These are phyloP conservation scores for Cataglyphis hispanica DNA, from an alignment of 1,140 invertebrate species.

Conservation along the genomic window DNA sequence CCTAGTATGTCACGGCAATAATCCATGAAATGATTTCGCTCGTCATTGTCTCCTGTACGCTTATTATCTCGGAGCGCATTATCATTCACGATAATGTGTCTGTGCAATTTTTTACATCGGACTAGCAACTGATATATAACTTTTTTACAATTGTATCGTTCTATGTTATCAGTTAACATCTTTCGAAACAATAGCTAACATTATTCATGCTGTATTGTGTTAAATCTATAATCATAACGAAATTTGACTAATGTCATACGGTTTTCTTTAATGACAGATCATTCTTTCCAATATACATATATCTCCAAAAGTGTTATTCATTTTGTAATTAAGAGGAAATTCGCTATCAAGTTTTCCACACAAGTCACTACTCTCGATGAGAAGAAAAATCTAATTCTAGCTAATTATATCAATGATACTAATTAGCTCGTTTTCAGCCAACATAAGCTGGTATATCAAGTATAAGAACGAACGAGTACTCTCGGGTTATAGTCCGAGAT, in stretches of 20 bases:
- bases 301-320: not conserved
- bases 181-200: not conserved
- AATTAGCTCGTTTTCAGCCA: not conserved
- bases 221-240: not conserved
- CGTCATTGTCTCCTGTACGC: constrained; percentile 49
- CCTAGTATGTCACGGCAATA: constrained; percentile 54
- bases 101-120: constrained; percentile 10
- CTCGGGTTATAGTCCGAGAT: not conserved
- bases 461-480: constrained; percentile 25
- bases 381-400: not conserved
- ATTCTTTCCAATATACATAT: not conserved
- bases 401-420: not conserved
- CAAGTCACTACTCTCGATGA: not conserved
- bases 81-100: constrained; percentile 47
- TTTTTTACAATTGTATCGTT: not conserved
- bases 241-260: not conserved
- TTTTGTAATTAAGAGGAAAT: not conserved
- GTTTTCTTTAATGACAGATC: not conserved
- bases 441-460: not conserved
- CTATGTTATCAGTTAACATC: constrained; percentile 22
- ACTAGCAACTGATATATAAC: constrained; percentile 3
- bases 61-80: constrained; percentile 45
- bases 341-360: not conserved
- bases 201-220: not conserved
- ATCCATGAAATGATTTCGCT: constrained; percentile 49